A percentile compares a stretch with the other conserved stretches of the same genome.
Conservation (phyloP, 2,888 invertebrate species). For the Meiosimyza decipiens region DNA sequence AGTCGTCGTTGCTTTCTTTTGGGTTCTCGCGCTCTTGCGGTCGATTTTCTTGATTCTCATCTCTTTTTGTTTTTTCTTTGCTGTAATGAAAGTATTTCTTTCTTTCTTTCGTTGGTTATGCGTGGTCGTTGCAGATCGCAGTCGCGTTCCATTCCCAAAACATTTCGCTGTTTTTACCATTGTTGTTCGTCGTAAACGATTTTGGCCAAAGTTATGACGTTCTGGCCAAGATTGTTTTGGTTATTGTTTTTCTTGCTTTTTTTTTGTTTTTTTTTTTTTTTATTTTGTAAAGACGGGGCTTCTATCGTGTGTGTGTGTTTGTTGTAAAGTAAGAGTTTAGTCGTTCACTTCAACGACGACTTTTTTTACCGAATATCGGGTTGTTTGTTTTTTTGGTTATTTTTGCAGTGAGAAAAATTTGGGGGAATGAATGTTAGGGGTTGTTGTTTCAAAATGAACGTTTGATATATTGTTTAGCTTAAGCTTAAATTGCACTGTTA, state of each 20-base stretch:
- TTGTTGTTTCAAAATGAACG: no score
- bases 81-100: constrained; percentile 24
- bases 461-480: no score
- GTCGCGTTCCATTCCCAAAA: constrained; percentile 32
- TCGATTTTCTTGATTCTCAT: not conserved
- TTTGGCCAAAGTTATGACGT: constrained; percentile 19
- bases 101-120: constrained; percentile 26
- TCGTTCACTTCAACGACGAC: not conserved
- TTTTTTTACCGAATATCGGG: constrained; percentile 24
- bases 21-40: no score
- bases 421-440: not conserved
- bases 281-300: not conserved
- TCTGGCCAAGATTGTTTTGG: constrained; percentile 20
- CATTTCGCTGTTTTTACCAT: constrained; percentile 16
- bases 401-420: not conserved
- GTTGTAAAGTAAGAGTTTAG: constrained; percentile 35
- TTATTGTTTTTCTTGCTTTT: not conserved
- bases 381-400: not conserved
- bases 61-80: not conserved
- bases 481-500: no score
- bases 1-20: no score
- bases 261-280: not conserved
- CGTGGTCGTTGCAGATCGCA: constrained; percentile 27
- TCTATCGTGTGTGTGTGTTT: not conserved
- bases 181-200: not conserved